These are phyloP conservation scores for Typhlomys cinereus DNA, from an alignment of 2,113 vertebrate species.

Conservation along the genomic window DNA sequence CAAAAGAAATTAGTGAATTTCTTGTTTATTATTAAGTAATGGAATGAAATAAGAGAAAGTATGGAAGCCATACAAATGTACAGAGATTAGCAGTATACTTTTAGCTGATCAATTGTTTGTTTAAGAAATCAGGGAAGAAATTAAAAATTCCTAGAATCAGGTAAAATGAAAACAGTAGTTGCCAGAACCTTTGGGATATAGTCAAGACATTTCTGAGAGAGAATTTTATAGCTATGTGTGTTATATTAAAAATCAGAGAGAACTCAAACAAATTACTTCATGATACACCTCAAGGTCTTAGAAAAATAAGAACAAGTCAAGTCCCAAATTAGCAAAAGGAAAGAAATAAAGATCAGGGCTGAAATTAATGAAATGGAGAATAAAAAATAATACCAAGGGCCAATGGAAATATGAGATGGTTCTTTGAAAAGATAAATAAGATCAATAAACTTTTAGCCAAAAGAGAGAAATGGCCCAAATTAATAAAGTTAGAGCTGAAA, in stretches of 20 bases:
- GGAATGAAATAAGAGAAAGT: background rate
- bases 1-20: background rate
- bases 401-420: background rate
- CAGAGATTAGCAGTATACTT: background rate
- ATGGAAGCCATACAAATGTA: background rate
- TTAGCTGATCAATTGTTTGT: background rate
- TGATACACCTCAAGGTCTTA: conserved; percentile 2
- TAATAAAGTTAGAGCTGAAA: background rate
- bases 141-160: background rate
- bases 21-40: background rate
- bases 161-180: background rate
- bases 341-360: background rate
- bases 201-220: background rate
- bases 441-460: background rate
- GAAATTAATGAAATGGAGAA: background rate
- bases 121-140: background rate
- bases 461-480: background rate
- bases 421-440: background rate
- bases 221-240: background rate
- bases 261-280: background rate
- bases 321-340: background rate
- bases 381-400: background rate
- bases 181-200: background rate
- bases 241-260: background rate
- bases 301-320: background rate